A percentile compares a stretch with the other conserved stretches of the same genome.
phyloP scores from a whole-genome alignment of 2,797 vertebrate genomes.

The Gambusia yucatana region DNA sequence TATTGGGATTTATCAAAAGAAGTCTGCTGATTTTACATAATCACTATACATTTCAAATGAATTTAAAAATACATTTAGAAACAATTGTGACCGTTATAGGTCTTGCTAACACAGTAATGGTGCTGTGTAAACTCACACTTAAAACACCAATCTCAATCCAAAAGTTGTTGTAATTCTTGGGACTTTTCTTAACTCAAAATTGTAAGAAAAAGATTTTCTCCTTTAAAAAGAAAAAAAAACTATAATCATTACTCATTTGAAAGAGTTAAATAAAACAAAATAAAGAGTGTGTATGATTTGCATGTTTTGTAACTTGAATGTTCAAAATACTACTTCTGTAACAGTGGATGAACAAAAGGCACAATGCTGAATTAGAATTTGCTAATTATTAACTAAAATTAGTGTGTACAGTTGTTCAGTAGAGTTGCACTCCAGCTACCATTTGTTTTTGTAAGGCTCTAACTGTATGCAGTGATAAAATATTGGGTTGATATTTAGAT shows the following conservation, averaged over 20 bases:
- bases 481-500: neutral
- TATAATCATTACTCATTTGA: neutral
- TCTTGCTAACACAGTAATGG: neutral
- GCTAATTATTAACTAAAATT: neutral
- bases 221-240: neutral
- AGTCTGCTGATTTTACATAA: conserved; percentile 1
- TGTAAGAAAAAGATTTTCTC: neutral
- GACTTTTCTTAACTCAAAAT: neutral
- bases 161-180: neutral
- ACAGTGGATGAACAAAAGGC: neutral
- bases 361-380: neutral
- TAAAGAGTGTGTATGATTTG: neutral
- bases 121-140: neutral
- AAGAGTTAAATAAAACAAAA: neutral
- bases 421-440: neutral
- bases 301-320: neutral
- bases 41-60: conserved; percentile 10
- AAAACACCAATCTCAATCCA: neutral
- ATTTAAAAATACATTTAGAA: neutral
- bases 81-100: neutral
- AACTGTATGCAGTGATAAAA: neutral
- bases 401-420: neutral
- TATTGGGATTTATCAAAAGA: conserved; percentile 20
- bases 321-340: neutral
- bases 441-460: neutral